Evolutionary conservation across 64 coral and sea anemone genomes (phyloP), one percentile per base, ranked within the genome.

Genomic region (Catalaphyllia jardinei): DNA sequence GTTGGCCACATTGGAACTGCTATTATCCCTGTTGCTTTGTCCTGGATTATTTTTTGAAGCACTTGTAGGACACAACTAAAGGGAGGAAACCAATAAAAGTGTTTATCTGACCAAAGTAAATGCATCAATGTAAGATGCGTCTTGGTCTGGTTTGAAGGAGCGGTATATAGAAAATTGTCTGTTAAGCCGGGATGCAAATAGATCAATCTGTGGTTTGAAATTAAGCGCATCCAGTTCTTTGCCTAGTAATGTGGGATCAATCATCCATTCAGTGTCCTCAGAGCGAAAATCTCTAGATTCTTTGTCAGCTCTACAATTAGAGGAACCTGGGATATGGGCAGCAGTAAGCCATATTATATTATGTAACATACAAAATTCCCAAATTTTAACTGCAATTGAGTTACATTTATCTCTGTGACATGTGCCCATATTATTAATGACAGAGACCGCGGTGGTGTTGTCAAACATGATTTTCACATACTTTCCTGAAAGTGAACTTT

Each of bases 241-340:
- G 17, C n/a, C 22, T 35, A 89, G 81, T n/a, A 77, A 11, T 39
- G 29, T 62, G 49, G 29, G 55, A 39, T 86, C 54, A 52, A 94
- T 27, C 79, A 84, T 89, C 92, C 92, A 94, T 94, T 94, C 86
- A 55, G 72, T 89, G 31, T 94, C 92, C 29, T 77, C 35, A 9
- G 24, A 77, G 25, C 78, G 79, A 67, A 78, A 89, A 67, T 72
- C 55, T 27, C 92, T 57, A 57, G 87, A 94, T 77, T 89, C 78
- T 54, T 39, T 89, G 35, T 85, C 92, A 67, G 79, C 77, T 59
- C 52, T 38, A 50, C 62, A 50, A 85, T 94, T 94, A 50, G 35
- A 35, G 14, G 60, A 76, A 4, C 92, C 80, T 63, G 79, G 87
- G 42, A 89, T 94, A 52, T 94, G 92, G 14, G 79, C 92, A 67